Base-by-base conservation (phyloP, 2,888 invertebrate species). In the Acrocera orbiculus region DNA sequence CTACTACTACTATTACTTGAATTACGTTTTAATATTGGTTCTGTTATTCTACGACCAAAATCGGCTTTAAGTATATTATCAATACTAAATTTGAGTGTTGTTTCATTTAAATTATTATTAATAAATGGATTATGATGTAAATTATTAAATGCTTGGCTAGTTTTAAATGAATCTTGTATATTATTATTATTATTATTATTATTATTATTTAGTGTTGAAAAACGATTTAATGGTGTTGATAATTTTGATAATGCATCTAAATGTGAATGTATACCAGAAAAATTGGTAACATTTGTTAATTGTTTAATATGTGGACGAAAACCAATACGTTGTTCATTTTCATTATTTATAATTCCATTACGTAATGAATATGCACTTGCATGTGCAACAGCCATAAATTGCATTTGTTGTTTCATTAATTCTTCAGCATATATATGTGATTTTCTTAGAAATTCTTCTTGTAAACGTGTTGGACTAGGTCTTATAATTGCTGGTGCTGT, bases 41-140 rank as follows among this genome's bases (percentile, higher is more conserved):
- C 73, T 0, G 74, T 73, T 23, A 75, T 73, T 28, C 74, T 52
- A 19, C 76, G 64, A 0, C 86, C 85, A 44, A 86, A 86, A 53
- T 86, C 85, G 1, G 85, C 85, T 49, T 81, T 74, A 16, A 86
- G 58, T 40, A 86, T 86, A 56, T 86, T 85, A 48, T 80, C 81
- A 52, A 87, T 83, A 49, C 83, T 83, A 62, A 85, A 86, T 45
- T 79, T 76, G 19, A 86, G 55, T 44, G 69, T 68, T 29, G 63
- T 63, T 40, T 71, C 71, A 40, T 70, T 67, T 3, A 62, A 42
- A 41, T 58, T 53, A 36, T 59, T 54, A 24, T 56, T 53, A 16
- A 47, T 43, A 19, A 48, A 46, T 5, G 45, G 54, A 40, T 48
- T 47, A 40, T 44, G 52, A n/a, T 49, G 51, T 7, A 52, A 25